These are phyloP conservation scores for Melanerpes aurifrons DNA, from an alignment of 2,113 vertebrate genomes.

Conservation along the genomic window DNA sequence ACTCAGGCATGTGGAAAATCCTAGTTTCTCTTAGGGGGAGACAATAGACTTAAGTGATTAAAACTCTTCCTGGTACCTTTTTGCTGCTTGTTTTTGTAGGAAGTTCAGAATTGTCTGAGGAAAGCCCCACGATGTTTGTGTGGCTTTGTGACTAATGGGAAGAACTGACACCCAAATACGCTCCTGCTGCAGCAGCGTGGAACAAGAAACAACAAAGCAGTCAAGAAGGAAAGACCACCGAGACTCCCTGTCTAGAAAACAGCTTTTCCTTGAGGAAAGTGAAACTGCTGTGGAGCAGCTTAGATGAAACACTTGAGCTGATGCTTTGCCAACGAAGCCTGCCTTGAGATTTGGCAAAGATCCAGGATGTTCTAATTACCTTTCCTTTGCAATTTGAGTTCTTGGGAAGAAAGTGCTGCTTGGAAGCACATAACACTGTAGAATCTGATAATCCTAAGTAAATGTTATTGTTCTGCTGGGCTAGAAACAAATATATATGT, in stretches of 20 bases:
- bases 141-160: constrained; percentile 52
- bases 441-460: neutral
- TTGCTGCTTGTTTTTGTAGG: constrained; percentile 65
- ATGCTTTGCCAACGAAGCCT: neutral
- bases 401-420: neutral
- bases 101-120: constrained; percentile 52
- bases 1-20: neutral
- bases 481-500: neutral
- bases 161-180: constrained; percentile 35
- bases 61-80: constrained; percentile 43
- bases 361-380: neutral
- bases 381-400: neutral
- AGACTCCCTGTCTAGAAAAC: neutral
- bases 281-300: neutral
- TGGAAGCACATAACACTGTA: neutral
- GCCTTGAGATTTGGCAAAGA: neutral
- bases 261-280: neutral
- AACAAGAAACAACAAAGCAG: constrained; percentile 38
- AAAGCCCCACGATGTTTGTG: constrained; percentile 48
- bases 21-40: neutral
- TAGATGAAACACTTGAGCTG: neutral
- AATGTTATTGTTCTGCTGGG: neutral
- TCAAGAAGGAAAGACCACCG: neutral
- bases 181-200: constrained; percentile 11
- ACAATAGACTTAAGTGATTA: constrained; percentile 20